Conservation (phyloP, 2,797 vertebrate species). For the Pseudomugil tenellus region DNA sequence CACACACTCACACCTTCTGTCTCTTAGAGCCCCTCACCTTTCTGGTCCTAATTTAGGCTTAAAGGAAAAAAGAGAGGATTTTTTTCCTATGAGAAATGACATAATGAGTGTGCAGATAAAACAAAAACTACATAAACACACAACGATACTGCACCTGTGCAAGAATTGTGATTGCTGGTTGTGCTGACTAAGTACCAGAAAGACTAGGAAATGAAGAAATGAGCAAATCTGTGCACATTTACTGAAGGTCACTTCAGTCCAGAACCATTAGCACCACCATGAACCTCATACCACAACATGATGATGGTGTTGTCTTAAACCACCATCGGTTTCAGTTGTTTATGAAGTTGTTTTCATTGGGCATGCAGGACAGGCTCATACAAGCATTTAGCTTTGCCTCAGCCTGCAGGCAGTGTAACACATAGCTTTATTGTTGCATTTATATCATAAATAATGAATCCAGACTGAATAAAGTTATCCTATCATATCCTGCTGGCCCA, state of each 20-base stretch:
- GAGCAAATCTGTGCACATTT: constrained; percentile 24
- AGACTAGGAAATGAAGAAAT: constrained; percentile 20
- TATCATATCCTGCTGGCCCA: constrained; percentile 47
- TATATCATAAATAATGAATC: too few species aligned
- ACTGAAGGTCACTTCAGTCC: constrained; percentile 37
- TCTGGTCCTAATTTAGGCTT: not conserved
- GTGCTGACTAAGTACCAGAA: not conserved
- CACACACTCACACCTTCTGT: constrained; percentile 16
- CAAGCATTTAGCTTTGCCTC: too few species aligned
- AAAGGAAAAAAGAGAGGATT: not conserved
- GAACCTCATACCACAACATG: constrained; percentile 60
- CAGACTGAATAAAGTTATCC: too few species aligned
- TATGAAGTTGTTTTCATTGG: too few species aligned
- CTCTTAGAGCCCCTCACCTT: constrained; percentile 16
- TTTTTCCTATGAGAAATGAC: not conserved
- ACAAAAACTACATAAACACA: not conserved
- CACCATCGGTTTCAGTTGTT: too few species aligned
- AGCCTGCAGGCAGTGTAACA: too few species aligned
- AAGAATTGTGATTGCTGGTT: not conserved
- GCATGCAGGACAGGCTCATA: too few species aligned
- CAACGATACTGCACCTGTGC: not conserved
- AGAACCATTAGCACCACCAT: constrained; percentile 65
- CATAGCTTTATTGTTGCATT: too few species aligned
- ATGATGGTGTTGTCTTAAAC: constrained; percentile 51
- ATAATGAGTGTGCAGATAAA: not conserved